Percentiles rank a stretch among this genome's conserved stretches.
Evolutionary conservation across 2,113 vertebrate species (phyloP).

Genomic region (Ageneiosus marmoratus): DNA sequence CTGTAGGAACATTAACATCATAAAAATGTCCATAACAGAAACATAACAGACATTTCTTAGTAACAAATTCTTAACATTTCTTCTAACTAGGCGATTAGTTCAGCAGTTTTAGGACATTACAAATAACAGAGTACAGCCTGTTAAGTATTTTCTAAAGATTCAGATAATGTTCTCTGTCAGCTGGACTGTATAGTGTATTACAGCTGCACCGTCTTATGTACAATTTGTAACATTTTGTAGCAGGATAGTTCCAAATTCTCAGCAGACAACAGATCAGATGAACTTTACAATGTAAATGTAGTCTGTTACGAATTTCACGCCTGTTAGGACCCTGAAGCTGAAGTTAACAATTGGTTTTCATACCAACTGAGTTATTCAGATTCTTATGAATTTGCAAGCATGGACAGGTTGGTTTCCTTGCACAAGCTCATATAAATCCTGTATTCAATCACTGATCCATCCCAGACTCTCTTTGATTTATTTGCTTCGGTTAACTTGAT

Average conservation of each 20-base stretch:
- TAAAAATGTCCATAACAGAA: neutral
- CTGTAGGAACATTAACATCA: neutral
- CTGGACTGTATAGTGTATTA: neutral
- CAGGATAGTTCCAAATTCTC: too few relatives aligned
- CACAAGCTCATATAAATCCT: neutral
- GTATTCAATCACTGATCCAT: neutral
- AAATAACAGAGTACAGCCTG: neutral
- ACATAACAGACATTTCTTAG: too few relatives aligned
- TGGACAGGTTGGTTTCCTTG: neutral
- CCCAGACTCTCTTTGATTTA: constrained; percentile 1
- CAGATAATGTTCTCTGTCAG: neutral
- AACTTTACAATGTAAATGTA: too few relatives aligned
- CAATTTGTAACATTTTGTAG: neutral
- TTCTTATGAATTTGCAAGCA: neutral
- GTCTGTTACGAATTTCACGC: too few relatives aligned
- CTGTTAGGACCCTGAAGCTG: too few relatives aligned
- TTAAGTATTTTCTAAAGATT: neutral
- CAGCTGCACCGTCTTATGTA: neutral
- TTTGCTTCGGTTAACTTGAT: neutral
- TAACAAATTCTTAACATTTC: neutral
- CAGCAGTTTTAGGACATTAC: neutral
- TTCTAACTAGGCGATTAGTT: neutral
- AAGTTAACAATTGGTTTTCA: too few relatives aligned
- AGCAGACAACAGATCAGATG: too few relatives aligned
- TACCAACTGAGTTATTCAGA: neutral